Percentiles rank a stretch among this genome's conserved stretches.
Conservation (phyloP, 2,888 invertebrate genomes). For the Sepiola atlantica region DNA sequence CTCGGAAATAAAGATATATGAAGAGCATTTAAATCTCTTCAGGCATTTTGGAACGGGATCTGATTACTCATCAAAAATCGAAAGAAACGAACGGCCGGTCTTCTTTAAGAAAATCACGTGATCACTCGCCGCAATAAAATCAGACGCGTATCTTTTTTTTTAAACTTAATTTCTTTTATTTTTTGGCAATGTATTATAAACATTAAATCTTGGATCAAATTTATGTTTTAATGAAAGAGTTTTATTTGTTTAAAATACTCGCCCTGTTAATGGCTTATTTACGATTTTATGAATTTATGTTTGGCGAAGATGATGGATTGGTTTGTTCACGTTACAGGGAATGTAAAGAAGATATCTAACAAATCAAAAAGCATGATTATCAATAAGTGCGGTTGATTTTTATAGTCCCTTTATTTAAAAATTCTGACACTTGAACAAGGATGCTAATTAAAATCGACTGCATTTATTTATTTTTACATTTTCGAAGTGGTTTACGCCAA, state of each 20-base stretch:
- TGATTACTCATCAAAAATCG: not conserved
- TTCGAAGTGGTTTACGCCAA: not conserved
- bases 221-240: not conserved
- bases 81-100: not conserved
- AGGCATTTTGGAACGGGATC: not conserved
- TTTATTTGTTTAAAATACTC: not conserved
- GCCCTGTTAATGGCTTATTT: not conserved
- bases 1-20: not conserved
- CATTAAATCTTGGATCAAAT: not conserved
- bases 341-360: not conserved
- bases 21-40: not conserved
- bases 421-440: conserved; percentile 9
- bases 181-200: not conserved
- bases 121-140: not conserved
- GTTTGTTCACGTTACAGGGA: not conserved
- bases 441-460: not conserved
- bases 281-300: not conserved
- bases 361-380: not conserved
- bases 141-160: not conserved
- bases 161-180: not conserved
- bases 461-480: not conserved
- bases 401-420: not conserved
- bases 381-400: conserved; percentile 9
- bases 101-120: not conserved
- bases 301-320: not conserved